Conservation (phyloP, 30 jellyfish, hydroid and myxozoan genomes). For the Aurelia coerulea region DNA sequence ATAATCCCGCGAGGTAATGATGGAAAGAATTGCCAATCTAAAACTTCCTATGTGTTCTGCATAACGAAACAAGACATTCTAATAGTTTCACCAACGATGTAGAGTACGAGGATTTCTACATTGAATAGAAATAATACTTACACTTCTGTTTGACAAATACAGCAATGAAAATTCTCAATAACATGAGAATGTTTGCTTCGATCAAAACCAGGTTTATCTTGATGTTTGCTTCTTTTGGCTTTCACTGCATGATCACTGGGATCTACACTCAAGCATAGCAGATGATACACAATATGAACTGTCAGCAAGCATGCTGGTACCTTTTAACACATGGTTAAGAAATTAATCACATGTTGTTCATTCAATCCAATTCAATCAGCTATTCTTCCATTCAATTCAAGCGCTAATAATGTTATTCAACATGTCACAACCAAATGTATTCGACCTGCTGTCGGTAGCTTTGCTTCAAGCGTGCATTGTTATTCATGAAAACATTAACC, state of each 20-base stretch:
- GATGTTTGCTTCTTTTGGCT: conserved; percentile 53
- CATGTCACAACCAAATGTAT: neutral
- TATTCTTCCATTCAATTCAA: neutral
- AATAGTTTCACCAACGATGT: too few relatives aligned
- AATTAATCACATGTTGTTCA: conserved; percentile 13
- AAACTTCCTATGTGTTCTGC: too few relatives aligned
- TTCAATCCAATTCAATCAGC: conserved; percentile 13
- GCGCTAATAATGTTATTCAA: neutral
- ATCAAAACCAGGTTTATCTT: conserved; percentile 58
- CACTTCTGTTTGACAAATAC: conserved; percentile 91
- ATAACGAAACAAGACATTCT: too few relatives aligned
- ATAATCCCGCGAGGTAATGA: too few relatives aligned
- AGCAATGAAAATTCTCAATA: conserved; percentile 90
- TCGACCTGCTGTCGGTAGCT: neutral
- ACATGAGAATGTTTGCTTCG: conserved; percentile 83
- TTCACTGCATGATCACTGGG: conserved; percentile 97
- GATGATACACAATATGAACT: conserved; percentile 85
- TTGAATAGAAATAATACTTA: conserved; percentile 43
- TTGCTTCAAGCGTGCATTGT: too few relatives aligned
- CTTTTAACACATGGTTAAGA: conserved; percentile 43
- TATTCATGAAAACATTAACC: too few relatives aligned
- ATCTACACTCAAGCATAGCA: conserved; percentile 73
- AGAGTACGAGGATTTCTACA: too few relatives aligned
- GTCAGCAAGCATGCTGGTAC: conserved; percentile 91
- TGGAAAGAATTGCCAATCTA: too few relatives aligned